A percentile compares a stretch with the other conserved stretches of the same genome.
phyloP scores from a whole-genome alignment of 1,140 invertebrate genomes.

The Pseudoatta argentina region DNA sequence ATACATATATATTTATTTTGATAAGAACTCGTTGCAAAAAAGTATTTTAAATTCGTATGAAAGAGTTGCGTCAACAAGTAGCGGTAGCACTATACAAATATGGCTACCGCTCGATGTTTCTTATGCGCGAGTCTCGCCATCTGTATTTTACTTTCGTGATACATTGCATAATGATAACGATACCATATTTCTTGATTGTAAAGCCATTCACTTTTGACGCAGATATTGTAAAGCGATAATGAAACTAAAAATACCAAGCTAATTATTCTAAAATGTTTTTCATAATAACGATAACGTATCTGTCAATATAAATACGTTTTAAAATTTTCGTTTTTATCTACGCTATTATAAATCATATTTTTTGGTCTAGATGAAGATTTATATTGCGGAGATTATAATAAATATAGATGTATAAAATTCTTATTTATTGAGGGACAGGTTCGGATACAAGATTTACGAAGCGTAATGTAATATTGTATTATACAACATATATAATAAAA shows the following conservation, averaged over 20 bases:
- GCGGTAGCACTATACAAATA: background rate
- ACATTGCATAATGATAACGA: background rate
- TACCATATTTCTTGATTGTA: background rate
- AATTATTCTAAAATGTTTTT: background rate
- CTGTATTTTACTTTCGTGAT: background rate
- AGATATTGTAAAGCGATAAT: background rate
- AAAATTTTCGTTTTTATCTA: background rate
- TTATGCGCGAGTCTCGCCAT: conserved; percentile 26
- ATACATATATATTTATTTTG: background rate
- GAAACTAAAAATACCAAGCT: background rate
- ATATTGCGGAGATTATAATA: conserved; percentile 9
- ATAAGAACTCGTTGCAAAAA: background rate
- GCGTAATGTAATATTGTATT: conserved; percentile 74
- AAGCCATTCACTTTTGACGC: background rate
- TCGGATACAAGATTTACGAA: conserved; percentile 57
- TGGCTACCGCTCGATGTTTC: background rate
- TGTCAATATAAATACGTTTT: background rate
- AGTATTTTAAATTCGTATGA: background rate
- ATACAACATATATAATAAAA: conserved; percentile 75
- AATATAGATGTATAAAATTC: conserved; percentile 35
- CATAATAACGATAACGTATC: too few species aligned
- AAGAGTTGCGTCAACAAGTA: background rate
- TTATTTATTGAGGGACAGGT: conserved; percentile 49
- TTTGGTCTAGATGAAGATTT: background rate
- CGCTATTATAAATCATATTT: background rate